These are phyloP conservation scores for Mythimna lalbum DNA, from an alignment of 2,888 invertebrate genomes.

Conservation along the genomic window DNA sequence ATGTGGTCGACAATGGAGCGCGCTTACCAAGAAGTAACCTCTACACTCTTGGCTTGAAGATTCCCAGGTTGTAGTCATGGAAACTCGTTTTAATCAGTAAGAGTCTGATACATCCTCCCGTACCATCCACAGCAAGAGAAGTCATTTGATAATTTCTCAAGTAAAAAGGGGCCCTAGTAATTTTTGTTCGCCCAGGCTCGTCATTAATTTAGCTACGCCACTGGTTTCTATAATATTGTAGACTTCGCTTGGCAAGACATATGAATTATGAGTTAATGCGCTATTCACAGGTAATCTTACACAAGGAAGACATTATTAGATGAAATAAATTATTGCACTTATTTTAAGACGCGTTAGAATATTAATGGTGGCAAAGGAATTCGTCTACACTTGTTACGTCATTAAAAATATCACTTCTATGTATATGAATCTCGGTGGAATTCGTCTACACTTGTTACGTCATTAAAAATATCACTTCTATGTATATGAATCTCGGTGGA, in stretches of 20 bases:
- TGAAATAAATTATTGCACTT: constrained; percentile 49
- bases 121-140: too few relatives aligned
- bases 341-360: constrained; percentile 41
- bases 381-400: constrained; percentile 22
- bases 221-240: not conserved
- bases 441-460: constrained; percentile 28
- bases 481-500: too few relatives aligned
- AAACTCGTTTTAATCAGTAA: too few relatives aligned
- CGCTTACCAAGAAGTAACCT: too few relatives aligned
- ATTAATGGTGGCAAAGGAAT: constrained; percentile 28
- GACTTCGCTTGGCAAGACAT: constrained; percentile 34
- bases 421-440: not conserved
- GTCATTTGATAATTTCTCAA: too few relatives aligned
- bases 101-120: too few relatives aligned
- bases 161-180: too few relatives aligned
- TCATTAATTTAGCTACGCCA: too few relatives aligned
- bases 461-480: not conserved
- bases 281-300: constrained; percentile 46
- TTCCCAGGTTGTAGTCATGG: too few relatives aligned
- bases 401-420: not conserved
- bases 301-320: constrained; percentile 39
- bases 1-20: too few relatives aligned
- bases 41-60: too few relatives aligned
- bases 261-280: constrained; percentile 28
- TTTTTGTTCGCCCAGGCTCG: too few relatives aligned